Conservation (phyloP, 2,113 vertebrate species). For the Melozone crissalis region DNA sequence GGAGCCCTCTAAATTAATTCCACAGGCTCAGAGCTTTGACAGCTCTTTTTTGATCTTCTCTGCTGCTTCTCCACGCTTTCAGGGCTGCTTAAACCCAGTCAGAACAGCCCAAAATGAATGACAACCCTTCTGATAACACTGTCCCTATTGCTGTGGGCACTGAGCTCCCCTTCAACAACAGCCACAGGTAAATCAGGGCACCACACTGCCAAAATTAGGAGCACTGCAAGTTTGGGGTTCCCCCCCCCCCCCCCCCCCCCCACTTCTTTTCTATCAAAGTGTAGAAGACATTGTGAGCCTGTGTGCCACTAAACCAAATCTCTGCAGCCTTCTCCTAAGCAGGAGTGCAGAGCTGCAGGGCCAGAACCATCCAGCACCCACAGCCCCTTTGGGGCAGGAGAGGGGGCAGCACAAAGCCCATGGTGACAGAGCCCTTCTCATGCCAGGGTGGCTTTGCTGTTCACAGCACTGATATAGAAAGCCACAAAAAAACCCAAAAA, state of each 20-base stretch:
- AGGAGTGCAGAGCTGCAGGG: neutral
- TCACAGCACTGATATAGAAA: neutral
- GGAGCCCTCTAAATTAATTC: constrained; percentile 40
- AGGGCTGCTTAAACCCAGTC: neutral
- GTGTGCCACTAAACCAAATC: neutral
- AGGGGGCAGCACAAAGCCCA: fast-evolving
- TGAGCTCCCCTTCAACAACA: neutral
- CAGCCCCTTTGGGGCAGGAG: fast-evolving
- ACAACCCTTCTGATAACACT: neutral
- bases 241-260: no score
- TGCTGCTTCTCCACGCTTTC: neutral
- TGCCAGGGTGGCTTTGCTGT: neutral
- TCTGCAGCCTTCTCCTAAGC: neutral
- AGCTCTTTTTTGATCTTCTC: constrained; percentile 35
- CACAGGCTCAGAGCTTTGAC: neutral
- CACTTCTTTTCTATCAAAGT: neutral
- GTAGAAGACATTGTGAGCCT: neutral
- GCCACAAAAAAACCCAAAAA: neutral
- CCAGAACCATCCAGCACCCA: fast-evolving
- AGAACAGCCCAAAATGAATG: neutral
- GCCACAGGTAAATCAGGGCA: neutral
- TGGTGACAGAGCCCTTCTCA: fast-evolving
- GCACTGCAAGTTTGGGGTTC: neutral
- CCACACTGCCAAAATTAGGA: neutral
- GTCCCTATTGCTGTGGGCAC: neutral